phyloP scores from a whole-genome alignment of 2,113 vertebrate genomes.

The Oriolus oriolus region DNA sequence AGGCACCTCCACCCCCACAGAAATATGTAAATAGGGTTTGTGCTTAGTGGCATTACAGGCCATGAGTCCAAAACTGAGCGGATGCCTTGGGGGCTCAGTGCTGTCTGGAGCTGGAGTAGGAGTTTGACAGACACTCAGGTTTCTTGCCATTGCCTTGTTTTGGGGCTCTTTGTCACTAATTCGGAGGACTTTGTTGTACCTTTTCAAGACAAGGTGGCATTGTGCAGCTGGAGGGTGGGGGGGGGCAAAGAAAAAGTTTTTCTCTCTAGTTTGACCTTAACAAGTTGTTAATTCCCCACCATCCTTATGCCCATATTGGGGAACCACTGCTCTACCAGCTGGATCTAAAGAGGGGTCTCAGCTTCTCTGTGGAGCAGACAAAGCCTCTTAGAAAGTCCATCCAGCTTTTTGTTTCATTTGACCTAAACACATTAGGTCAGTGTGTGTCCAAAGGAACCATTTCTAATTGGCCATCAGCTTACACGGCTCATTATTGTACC shows the following conservation, averaged over 20 bases:
- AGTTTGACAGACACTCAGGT: background rate
- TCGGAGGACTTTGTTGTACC: background rate
- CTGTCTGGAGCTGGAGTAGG: background rate
- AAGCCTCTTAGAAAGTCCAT: constrained; percentile 62
- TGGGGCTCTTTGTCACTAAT: constrained; percentile 5
- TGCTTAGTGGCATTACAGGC: fast-evolving
- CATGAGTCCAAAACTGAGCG: background rate
- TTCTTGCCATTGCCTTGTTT: background rate
- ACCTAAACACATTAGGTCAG: constrained; percentile 65
- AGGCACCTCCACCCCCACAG: fast-evolving
- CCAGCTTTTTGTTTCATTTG: constrained; percentile 69
- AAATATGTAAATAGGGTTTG: fast-evolving
- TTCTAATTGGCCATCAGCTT: constrained; percentile 71
- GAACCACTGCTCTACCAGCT: constrained; percentile 39
- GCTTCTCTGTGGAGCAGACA: constrained; percentile 58
- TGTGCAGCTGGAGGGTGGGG: background rate
- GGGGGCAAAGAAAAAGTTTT: constrained; percentile 31
- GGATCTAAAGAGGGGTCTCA: constrained; percentile 55
- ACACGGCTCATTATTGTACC: constrained; percentile 66
- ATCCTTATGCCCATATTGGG: background rate
- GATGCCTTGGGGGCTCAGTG: too few relatives aligned
- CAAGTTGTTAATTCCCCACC: constrained; percentile 45
- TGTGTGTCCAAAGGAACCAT: constrained; percentile 63
- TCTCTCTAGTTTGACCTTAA: constrained; percentile 22
- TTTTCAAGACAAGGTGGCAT: background rate